Evolutionary conservation across 1,140 invertebrate genomes (phyloP), one percentile per base, ranked within the genome.

Genomic region (Zelostemma sp.): DNA sequence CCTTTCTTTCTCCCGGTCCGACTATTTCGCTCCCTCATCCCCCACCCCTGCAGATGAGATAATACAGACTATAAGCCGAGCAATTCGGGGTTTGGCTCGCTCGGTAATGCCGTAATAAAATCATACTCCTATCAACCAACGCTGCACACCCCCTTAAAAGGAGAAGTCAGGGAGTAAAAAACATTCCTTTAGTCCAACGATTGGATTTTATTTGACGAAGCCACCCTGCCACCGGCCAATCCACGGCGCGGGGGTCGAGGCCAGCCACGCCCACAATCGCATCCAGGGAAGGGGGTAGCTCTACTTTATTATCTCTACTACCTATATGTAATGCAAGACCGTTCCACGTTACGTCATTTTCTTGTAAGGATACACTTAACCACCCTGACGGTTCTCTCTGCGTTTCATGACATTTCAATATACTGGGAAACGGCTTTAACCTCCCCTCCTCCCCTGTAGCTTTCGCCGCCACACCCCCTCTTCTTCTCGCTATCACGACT

Each of bases 61-160:
- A 83, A 84, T 85, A 78, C 79, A 79, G 80, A 82, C 81, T 80
- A 83, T 83, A 81, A 85, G 81, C 77, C 79, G 77, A 82, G 80
- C 82, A 79, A 83, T 84, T 84, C 82, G 80, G 80, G 82, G 80
- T 83, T 85, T 83, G 79, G 80, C 79, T 80, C 73, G 74, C 74
- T 79, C 75, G 80, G 82, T 86, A 86, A 86, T 86, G 78, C 81
- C 78, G 81, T 83, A 85, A 86, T 86, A 86, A 86, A 86, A 85
- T 86, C 84, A 86, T 86, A 85, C 82, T 84, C 81, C 81, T 80
- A 84, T 83, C 81, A 83, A 86, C 79, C 74, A 74, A 68, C 61
- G 69, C 78, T 81, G 77, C 79, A 77, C 79, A 80, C 76, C 75
- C 81, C 74, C 73, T 77, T 75, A 65, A 78, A 76, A 70, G 61